Conservation (phyloP, 64 coral and sea anemone genomes). For the Platygyra sinensis region DNA sequence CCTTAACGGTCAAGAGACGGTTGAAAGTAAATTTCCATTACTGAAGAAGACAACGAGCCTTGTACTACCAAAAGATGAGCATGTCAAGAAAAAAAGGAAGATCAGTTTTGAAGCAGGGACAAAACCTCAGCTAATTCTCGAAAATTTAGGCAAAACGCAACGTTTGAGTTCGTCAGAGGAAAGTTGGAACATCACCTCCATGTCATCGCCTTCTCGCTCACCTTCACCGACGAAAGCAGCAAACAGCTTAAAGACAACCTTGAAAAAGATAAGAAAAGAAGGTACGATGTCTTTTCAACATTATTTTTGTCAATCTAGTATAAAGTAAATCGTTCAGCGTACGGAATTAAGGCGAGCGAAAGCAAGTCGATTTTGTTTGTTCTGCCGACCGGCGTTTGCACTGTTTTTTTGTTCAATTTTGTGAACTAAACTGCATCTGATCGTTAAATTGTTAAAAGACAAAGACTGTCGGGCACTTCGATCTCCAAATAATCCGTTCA, state of each 20-base stretch:
- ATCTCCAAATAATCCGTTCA: background rate
- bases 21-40: constrained; percentile 27
- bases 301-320: background rate
- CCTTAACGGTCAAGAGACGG: constrained; percentile 20
- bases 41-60: constrained; percentile 38
- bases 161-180: constrained; percentile 67
- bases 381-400: background rate
- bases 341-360: background rate
- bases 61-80: constrained; percentile 42
- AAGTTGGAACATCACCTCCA: constrained; percentile 90
- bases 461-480: background rate
- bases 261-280: constrained; percentile 91
- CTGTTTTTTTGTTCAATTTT: background rate
- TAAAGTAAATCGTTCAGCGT: background rate
- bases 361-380: background rate
- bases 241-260: constrained; percentile 84
- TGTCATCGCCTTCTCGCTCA: constrained; percentile 64
- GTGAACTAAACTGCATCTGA: background rate
- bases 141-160: constrained; percentile 42
- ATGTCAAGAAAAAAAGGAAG: constrained; percentile 95
- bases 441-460: background rate
- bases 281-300: constrained; percentile 19
- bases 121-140: constrained; percentile 27
- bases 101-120: constrained; percentile 56
- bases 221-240: constrained; percentile 73